Conservation (phyloP, 2,797 vertebrate species). For the Phyllotis vaccarum region DNA sequence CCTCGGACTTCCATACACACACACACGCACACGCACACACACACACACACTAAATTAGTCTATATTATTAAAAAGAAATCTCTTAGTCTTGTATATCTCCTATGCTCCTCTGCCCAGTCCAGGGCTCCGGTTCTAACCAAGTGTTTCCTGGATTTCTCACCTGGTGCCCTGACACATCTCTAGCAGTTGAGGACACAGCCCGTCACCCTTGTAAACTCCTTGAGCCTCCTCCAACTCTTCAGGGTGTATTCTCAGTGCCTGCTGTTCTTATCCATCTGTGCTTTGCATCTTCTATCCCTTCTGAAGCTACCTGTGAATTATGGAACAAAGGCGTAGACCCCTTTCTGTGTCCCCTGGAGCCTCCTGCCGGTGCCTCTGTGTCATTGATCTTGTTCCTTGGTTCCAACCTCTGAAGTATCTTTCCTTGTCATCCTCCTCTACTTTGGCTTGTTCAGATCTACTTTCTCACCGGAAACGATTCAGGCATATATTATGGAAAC, state of each 20-base stretch:
- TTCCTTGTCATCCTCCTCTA: neutral
- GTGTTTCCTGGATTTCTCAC: neutral
- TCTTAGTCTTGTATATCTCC: neutral
- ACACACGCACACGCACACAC: neutral
- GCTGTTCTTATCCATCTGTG: neutral
- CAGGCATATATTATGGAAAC: constrained; percentile 14
- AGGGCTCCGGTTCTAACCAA: neutral
- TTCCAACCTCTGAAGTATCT: neutral
- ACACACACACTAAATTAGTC: neutral
- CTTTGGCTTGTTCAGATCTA: neutral
- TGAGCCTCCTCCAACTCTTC: neutral
- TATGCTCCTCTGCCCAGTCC: neutral
- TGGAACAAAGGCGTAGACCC: neutral
- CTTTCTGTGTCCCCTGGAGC: neutral
- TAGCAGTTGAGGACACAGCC: neutral
- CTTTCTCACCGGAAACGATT: neutral
- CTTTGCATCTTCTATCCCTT: neutral
- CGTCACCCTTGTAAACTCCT: neutral
- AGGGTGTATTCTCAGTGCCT: neutral
- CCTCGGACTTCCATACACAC: neutral
- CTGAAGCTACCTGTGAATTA: neutral
- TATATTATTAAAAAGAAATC: neutral
- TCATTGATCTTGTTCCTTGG: neutral
- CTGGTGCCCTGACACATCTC: neutral
- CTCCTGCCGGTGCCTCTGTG: neutral